Percentiles rank a stretch among this genome's conserved stretches.
Evolutionary conservation across 2,113 vertebrate genomes (phyloP).

Genomic region (Litocranius walleri): DNA sequence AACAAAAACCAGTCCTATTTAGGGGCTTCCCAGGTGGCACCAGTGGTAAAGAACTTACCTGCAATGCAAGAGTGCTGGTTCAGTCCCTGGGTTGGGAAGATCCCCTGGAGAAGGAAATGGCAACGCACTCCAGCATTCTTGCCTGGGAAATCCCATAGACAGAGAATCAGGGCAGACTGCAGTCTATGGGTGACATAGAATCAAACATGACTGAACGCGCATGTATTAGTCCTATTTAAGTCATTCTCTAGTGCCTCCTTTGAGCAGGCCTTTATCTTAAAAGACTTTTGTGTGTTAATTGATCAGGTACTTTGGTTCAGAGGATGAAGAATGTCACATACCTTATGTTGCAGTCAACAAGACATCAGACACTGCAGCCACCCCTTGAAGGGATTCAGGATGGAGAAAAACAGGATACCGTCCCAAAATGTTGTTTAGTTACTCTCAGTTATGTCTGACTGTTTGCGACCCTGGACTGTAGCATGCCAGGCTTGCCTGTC

Average conservation of each 20-base stretch:
- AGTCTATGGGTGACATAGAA: background rate
- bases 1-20: background rate
- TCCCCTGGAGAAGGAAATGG: background rate
- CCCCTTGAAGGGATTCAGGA: background rate
- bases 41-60: background rate
- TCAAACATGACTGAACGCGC: background rate
- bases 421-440: background rate
- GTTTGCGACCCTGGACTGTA: background rate
- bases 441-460: background rate
- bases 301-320: background rate
- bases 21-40: background rate
- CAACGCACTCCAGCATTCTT: background rate
- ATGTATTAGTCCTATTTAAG: background rate
- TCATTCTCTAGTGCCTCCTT: background rate
- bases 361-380: background rate
- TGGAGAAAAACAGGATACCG: background rate
- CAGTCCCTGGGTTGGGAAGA: background rate
- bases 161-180: background rate
- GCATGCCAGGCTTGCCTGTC: background rate
- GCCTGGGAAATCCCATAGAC: background rate
- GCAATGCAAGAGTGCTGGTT: background rate
- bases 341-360: background rate
- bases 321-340: background rate
- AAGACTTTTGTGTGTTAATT: background rate
- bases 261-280: background rate